Evolutionary conservation across 1,140 invertebrate genomes (phyloP).

Genomic region (Zaprionus gabonicus): DNA sequence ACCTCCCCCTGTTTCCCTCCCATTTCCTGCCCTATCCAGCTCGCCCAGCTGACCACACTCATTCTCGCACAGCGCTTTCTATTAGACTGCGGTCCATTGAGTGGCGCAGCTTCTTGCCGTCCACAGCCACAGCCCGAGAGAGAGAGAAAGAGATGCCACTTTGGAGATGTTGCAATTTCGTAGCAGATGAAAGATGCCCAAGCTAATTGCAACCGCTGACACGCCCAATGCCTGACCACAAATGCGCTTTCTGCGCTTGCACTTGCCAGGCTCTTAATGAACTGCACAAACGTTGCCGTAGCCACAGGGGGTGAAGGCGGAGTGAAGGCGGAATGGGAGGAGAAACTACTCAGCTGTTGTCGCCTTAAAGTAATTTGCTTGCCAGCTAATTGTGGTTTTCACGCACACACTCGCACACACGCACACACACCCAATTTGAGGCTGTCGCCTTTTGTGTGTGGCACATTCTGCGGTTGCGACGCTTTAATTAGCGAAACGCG

Average conservation of each 20-base stretch:
- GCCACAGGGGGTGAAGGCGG: background rate
- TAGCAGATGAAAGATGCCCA: too few species aligned
- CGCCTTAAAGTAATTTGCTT: slow-evolving; percentile 1
- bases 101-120: slow-evolving; percentile 23
- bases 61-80: background rate
- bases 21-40: too few species aligned
- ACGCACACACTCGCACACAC: background rate
- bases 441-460: background rate
- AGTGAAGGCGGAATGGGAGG: background rate
- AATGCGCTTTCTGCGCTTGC: slow-evolving; percentile 34
- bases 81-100: slow-evolving; percentile 24
- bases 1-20: too few species aligned
- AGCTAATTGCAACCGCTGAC: slow-evolving; percentile 20
- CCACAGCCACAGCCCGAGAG: background rate
- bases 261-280: slow-evolving; percentile 31
- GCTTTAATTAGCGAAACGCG: slow-evolving; percentile 6
- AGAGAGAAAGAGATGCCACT: background rate
- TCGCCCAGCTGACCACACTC: background rate
- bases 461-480: background rate
- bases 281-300: slow-evolving; percentile 30
- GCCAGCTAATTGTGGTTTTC: slow-evolving; percentile 5
- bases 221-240: slow-evolving; percentile 11
- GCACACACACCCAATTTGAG: background rate
- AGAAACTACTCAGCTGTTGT: background rate
- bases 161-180: background rate